Evolutionary conservation across 2,113 vertebrate genomes (phyloP).

Genomic region (Neoarius graeffei): DNA sequence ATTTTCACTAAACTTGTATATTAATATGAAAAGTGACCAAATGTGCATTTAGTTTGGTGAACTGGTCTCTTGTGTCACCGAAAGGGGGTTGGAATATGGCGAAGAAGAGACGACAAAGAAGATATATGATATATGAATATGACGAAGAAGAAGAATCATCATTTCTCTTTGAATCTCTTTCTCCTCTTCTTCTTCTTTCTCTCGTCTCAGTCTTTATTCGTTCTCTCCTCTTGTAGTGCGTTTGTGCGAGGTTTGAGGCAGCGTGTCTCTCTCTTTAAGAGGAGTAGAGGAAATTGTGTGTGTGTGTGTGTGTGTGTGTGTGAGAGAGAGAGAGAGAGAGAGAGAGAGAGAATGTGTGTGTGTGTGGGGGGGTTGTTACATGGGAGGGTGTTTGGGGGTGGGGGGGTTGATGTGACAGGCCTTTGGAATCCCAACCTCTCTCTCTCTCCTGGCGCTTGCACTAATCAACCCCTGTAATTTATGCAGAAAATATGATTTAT

Average conservation of each 20-base stretch:
- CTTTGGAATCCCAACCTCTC: conserved; percentile 97
- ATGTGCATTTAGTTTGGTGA: background rate
- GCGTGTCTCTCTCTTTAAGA: conserved; percentile 42
- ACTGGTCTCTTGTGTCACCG: background rate
- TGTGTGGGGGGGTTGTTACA: conserved; percentile 17
- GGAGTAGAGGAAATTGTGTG: conserved; percentile 36
- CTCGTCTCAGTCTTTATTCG: background rate
- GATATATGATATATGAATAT: too few species aligned
- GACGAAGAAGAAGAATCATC: background rate
- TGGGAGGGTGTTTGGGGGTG: conserved; percentile 52
- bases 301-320: background rate
- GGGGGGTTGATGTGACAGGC: conserved; percentile 86
- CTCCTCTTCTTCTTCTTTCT: background rate
- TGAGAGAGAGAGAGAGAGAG: too few species aligned
- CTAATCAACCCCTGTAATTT: conserved; percentile 99
- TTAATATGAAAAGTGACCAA: background rate
- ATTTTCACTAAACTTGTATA: background rate
- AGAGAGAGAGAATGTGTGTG: too few species aligned
- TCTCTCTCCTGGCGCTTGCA: conserved; percentile 94
- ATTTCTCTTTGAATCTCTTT: background rate
- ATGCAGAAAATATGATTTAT: conserved; percentile 99
- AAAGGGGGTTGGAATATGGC: too few species aligned
- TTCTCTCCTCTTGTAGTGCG: background rate
- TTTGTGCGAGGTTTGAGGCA: conserved; percentile 31
- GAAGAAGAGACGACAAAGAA: background rate